These are phyloP conservation scores for Anser cygnoides DNA, from an alignment of 2,113 vertebrate species.

Conservation along the genomic window DNA sequence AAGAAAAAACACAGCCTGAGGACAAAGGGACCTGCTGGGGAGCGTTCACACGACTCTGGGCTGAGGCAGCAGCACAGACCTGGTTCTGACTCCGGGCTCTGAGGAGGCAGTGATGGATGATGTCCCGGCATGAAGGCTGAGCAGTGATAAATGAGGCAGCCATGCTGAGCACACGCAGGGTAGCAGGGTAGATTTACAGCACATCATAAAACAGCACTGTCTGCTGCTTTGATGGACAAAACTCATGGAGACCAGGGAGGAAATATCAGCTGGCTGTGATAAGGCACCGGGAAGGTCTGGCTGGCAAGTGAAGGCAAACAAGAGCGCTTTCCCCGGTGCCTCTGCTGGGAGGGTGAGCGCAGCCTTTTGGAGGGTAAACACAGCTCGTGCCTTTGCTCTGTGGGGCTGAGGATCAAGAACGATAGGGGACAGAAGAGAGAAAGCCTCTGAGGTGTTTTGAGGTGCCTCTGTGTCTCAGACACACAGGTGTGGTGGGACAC, in stretches of 20 bases:
- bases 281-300: not conserved
- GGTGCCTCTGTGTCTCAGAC: not conserved
- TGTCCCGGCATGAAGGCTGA: constrained; percentile 49
- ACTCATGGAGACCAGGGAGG: not conserved
- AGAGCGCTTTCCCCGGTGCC: not conserved
- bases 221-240: constrained; percentile 41
- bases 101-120: constrained; percentile 72
- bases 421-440: rapidly evolving
- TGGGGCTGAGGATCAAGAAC: not conserved
- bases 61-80: not conserved
- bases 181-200: constrained; percentile 14
- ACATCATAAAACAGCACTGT: constrained; percentile 30
- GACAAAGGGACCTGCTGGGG: constrained; percentile 69
- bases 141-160: constrained; percentile 56
- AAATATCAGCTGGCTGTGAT: constrained; percentile 38
- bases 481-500: not conserved
- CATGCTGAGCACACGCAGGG: constrained; percentile 21
- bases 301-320: not conserved
- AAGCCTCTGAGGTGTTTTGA: not conserved
- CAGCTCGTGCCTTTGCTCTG: not conserved
- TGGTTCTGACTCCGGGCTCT: constrained; percentile 32
- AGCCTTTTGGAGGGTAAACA: not conserved
- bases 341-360: not conserved
- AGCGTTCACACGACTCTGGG: not conserved
- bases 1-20: not conserved